Conservation (phyloP, 2,888 invertebrate species). For the Icerya purchasi region DNA sequence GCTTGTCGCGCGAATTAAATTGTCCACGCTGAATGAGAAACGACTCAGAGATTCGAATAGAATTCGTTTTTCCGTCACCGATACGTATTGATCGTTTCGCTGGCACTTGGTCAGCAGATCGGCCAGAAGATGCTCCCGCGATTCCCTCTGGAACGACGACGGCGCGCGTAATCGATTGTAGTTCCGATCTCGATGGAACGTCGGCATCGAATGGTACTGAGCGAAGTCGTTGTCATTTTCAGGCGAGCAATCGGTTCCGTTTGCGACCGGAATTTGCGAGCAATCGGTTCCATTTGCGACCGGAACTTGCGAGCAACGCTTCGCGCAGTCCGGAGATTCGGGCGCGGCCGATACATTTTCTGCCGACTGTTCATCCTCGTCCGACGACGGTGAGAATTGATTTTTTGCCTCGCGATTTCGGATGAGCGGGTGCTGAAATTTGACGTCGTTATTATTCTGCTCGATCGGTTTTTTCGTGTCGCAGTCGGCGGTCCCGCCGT, state of each 20-base stretch:
- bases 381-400: not conserved
- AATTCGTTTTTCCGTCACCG: constrained; percentile 45
- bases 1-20: not conserved
- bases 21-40: constrained; percentile 25
- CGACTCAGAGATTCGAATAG: constrained; percentile 43
- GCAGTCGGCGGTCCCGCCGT: not conserved
- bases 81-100: constrained; percentile 30
- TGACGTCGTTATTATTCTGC: too few relatives aligned
- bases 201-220: not conserved
- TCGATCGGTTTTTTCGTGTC: not conserved
- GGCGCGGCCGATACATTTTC: not conserved
- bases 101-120: constrained; percentile 18
- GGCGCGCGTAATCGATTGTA: too few relatives aligned
- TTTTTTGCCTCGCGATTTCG: not conserved
- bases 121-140: not conserved
- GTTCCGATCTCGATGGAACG: not conserved
- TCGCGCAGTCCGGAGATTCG: not conserved
- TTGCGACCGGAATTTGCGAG: not conserved
- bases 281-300: not conserved
- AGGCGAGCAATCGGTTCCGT: not conserved
- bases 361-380: not conserved
- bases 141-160: not conserved
- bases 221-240: not conserved
- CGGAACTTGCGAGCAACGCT: not conserved
- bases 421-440: too few relatives aligned